These are phyloP conservation scores for Trypoxylus dichotomus DNA, from an alignment of 1,140 invertebrate species.

Conservation along the genomic window DNA sequence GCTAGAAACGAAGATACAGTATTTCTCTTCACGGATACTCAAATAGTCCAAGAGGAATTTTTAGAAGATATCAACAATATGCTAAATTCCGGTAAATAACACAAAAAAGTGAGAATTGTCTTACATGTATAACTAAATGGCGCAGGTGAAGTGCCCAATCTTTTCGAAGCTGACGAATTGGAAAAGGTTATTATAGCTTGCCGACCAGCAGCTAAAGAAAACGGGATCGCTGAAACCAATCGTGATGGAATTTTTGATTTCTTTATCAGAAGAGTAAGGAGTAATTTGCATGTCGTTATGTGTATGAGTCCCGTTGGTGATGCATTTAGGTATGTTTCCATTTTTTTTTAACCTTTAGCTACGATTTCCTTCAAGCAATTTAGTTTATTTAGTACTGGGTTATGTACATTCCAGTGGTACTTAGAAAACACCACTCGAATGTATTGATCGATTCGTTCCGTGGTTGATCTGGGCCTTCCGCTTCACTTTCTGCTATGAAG, in stretches of 20 bases:
- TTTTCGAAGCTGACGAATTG: slow-evolving; percentile 83
- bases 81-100: slow-evolving; percentile 77
- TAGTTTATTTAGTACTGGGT: too few species aligned
- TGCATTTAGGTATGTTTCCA: slow-evolving; percentile 66
- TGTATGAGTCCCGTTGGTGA: slow-evolving; percentile 90
- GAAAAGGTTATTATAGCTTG: slow-evolving; percentile 78
- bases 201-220: slow-evolving; percentile 69
- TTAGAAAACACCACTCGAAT: too few species aligned
- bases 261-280: slow-evolving; percentile 78
- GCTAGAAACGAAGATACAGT: slow-evolving; percentile 77
- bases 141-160: slow-evolving; percentile 68
- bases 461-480: too few species aligned
- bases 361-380: too few species aligned
- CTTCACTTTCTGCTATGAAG: too few species aligned
- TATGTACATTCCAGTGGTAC: too few species aligned
- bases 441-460: too few species aligned
- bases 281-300: slow-evolving; percentile 81
- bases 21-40: slow-evolving; percentile 87
- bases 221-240: slow-evolving; percentile 66
- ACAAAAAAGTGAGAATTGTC: background rate
- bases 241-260: slow-evolving; percentile 80
- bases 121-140: background rate
- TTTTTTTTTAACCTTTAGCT: background rate
- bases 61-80: slow-evolving; percentile 92
- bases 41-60: slow-evolving; percentile 90